Evolutionary conservation across 1,140 invertebrate species (phyloP), one percentile per base, ranked within the genome.

Genomic region (Thaumatotibia leucotreta): DNA sequence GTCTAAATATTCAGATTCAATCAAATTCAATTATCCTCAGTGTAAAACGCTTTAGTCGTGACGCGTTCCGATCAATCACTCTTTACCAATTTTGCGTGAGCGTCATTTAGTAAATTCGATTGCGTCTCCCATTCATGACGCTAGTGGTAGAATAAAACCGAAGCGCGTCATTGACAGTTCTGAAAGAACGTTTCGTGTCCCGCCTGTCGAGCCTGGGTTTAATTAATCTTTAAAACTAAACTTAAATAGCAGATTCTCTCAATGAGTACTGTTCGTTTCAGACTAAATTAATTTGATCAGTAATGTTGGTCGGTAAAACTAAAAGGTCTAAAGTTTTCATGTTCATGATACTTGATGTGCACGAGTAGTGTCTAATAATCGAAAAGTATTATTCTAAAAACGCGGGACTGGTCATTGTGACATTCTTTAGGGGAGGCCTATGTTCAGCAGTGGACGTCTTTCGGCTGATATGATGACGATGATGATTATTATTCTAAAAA

Each of bases 41-140:
- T 76, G 77, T 84, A 83, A 84, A 88, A 86, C 86, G 72, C 77
- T 85, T 84, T 82, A 80, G 77, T 74, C 69, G 70, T 70, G 75
- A 73, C 78, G 72, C 80, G 74, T 83, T 87, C 82, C 83, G 85
- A 89, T 89, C 85, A 88, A 87, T 89, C 86, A 89, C 84, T 86
- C 84, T 83, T 84, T 83, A 84, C 76, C 84, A 88, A 86, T 89
- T 88, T 84, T 84, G 84, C 82, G 75, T 86, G 81, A 87, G 77
- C 84, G 83, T 89, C 83, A 88, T 89, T 89, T 89, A 80, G 86
- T 78, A 89, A 89, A 89, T 88, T 88, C 78, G 83, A 88, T 89
- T 85, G 80, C 77, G 79, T 82, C 79, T 84, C 77, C 72, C 75
- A 81, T 80, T 79, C 79, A 82, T 79, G 63, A 54, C 63, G 67